Conservation (phyloP, 1,140 invertebrate species). For the Bathynomus jamesi region DNA sequence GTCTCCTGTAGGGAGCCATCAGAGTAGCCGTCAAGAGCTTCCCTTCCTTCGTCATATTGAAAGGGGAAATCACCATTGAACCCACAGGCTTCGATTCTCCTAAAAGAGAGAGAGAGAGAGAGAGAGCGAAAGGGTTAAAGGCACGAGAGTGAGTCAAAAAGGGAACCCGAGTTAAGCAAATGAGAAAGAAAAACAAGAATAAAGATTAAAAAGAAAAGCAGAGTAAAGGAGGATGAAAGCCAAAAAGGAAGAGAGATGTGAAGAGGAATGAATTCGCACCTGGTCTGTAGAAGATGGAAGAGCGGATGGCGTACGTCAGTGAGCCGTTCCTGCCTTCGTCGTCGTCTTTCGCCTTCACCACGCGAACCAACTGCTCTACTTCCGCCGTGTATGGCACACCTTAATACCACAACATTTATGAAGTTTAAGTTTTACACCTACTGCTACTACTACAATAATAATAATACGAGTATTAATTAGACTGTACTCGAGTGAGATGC, state of each 20-base stretch:
- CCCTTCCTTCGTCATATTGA: slow-evolving; percentile 63
- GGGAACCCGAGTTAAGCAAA: too few relatives aligned
- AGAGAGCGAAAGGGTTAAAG: too few relatives aligned
- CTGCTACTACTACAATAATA: too few relatives aligned
- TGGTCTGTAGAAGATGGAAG: slow-evolving; percentile 69
- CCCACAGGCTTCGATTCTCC: slow-evolving; percentile 55
- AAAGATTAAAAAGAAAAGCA: too few relatives aligned
- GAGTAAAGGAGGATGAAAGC: not conserved
- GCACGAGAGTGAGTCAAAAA: not conserved
- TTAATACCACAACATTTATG: too few relatives aligned
- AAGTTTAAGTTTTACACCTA: too few relatives aligned
- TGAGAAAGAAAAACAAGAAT: too few relatives aligned
- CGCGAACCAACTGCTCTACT: slow-evolving; percentile 63
- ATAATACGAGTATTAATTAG: too few relatives aligned
- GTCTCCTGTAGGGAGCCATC: slow-evolving; percentile 79
- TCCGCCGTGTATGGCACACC: slow-evolving; percentile 68
- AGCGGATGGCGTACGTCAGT: slow-evolving; percentile 66
- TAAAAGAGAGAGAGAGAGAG: too few relatives aligned
- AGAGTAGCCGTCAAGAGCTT: slow-evolving; percentile 61
- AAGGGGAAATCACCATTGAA: slow-evolving; percentile 78
- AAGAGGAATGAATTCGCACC: slow-evolving; percentile 49
- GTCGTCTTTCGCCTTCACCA: slow-evolving; percentile 64
- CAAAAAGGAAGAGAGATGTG: not conserved
- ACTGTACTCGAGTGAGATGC: too few relatives aligned
- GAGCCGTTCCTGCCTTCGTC: slow-evolving; percentile 70